Base-by-base conservation (phyloP, 2,888 invertebrate species). In the Cheilosia soror region DNA sequence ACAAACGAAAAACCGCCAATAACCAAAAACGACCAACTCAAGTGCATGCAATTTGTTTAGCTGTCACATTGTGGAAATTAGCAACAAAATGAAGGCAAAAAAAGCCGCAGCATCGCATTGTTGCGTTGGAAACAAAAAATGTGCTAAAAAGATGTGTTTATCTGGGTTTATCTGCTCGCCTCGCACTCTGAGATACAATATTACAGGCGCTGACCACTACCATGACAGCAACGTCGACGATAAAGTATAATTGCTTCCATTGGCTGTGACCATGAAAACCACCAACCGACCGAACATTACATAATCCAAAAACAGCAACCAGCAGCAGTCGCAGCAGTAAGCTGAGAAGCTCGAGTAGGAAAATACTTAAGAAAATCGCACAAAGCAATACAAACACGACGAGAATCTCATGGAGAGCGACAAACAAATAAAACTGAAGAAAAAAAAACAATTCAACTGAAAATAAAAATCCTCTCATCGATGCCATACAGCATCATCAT, bases 261-360 rank as follows among this genome's bases (percentile, higher is more conserved):
- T 81, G 85, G 76, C 71, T 85, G 68, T 85, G 85, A 81, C 85
- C 85, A 85, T 85, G 85, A 85, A 85, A 85, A 85, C 85, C 85
- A 81, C 76, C 77, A 72, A 68, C 69, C 63, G 69, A 84, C 79
- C 69, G 55, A 77, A 44, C 62, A 72, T 85, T 85, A 85, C 81
- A 85, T 85, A 85, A 85, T 68, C 60, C 37, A 40, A 72, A 63
- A 78, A 63, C 53, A 62, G 9, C 25, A 66, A 20, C 62, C 15
- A 73, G 47, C 15, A 73, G 47, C 72, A 60, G 47, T 57, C 33
- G 37, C 42, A 47, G 62, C 62, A 20, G 58, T 47, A 60, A 79
- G 58, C 58, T 37, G 31, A 11, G 47, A 49, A 49, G 47, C 33
- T 47, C 47, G 58, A 51, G 27, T 6, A 53, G 62, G 33, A 65